Evolutionary conservation across 1,140 invertebrate species (phyloP).

Genomic region (Drosophila paulistorum): DNA sequence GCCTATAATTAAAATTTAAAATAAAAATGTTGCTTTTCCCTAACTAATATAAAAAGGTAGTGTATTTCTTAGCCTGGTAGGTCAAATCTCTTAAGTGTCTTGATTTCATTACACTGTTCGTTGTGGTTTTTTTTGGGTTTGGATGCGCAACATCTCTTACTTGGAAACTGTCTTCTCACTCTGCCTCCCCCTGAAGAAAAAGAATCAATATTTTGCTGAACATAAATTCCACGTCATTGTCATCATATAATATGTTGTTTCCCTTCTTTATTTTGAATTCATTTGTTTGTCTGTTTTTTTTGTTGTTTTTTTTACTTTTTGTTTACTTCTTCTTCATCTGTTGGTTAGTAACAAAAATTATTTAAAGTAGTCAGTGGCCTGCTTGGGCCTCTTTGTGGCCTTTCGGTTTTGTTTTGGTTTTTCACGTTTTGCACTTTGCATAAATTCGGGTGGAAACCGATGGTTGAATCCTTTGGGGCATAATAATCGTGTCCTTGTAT

Average conservation of each 20-base stretch:
- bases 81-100: background rate
- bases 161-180: constrained; percentile 25
- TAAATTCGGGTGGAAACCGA: constrained; percentile 60
- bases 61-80: too few species aligned
- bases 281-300: constrained; percentile 16
- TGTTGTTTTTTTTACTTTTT: background rate
- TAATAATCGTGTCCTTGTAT: constrained; percentile 77
- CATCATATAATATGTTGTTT: constrained; percentile 29
- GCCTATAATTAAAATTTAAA: too few species aligned
- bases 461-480: background rate
- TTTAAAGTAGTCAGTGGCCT: constrained; percentile 47
- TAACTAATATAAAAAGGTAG: too few species aligned
- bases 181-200: constrained; percentile 43
- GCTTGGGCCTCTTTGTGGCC: constrained; percentile 13
- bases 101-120: background rate
- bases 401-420: constrained; percentile 36
- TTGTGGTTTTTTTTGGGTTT: background rate
- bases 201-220: constrained; percentile 53
- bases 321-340: background rate
- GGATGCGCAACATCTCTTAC: constrained; percentile 22
- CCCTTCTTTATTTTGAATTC: constrained; percentile 25
- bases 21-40: too few species aligned
- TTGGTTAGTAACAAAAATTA: constrained; percentile 36
- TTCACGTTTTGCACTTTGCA: constrained; percentile 77
- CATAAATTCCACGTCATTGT: constrained; percentile 59